phyloP scores from a whole-genome alignment of 2,888 invertebrate genomes.

The Arctia plantaginis region DNA sequence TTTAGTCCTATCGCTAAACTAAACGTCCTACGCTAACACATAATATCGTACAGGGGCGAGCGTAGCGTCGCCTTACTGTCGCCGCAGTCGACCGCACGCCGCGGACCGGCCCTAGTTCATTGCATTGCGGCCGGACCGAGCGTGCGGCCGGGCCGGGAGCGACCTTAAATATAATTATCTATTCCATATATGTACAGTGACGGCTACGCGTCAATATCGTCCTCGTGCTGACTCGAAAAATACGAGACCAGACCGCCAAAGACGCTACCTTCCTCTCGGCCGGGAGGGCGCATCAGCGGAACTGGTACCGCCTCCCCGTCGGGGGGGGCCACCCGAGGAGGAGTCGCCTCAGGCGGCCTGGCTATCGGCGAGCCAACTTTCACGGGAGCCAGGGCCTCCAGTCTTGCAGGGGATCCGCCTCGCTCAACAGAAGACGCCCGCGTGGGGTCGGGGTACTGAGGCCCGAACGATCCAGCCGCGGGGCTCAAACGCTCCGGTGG shows the following conservation, averaged over 20 bases:
- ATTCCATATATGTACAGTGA: slow-evolving; percentile 45
- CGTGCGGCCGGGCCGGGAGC: not conserved
- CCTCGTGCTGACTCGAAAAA: slow-evolving; percentile 95
- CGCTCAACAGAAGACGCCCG: slow-evolving; percentile 22
- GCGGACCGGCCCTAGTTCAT: not conserved
- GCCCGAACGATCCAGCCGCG: slow-evolving; percentile 28
- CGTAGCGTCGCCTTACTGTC: slow-evolving; percentile 50
- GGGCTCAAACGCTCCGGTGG: slow-evolving; percentile 27
- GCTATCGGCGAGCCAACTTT: slow-evolving; percentile 29
- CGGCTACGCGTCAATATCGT: slow-evolving; percentile 90
- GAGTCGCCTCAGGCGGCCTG: slow-evolving; percentile 21
- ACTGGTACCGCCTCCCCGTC: not conserved
- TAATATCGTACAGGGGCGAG: slow-evolving; percentile 72
- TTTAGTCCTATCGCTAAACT: slow-evolving; percentile 66
- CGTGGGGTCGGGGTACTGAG: slow-evolving; percentile 28
- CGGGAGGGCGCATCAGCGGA: slow-evolving; percentile 8
- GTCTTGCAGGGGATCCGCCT: slow-evolving; percentile 57
- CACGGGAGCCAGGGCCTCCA: slow-evolving; percentile 10
- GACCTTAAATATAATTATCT: slow-evolving; percentile 44
- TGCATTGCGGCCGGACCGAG: not conserved
- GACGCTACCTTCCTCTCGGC: slow-evolving; percentile 89
- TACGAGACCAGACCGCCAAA: slow-evolving; percentile 97
- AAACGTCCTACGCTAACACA: slow-evolving; percentile 57
- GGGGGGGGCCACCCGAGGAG: slow-evolving; percentile 9
- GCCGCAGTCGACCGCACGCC: not conserved